phyloP scores from a whole-genome alignment of 2,888 invertebrate species.

The Heliconius charithonia region DNA sequence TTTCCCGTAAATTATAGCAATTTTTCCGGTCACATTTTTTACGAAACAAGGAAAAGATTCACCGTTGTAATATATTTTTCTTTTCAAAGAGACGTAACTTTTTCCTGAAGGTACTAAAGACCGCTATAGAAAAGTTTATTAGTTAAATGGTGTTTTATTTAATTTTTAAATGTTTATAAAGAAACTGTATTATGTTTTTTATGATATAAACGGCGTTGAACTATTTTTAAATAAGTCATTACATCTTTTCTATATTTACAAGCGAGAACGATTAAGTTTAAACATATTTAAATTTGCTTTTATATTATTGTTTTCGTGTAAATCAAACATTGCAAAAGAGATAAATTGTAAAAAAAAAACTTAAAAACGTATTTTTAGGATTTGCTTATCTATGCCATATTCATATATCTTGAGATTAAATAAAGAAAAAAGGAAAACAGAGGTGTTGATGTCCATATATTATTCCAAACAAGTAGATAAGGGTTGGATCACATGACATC shows the following conservation, averaged over 20 bases:
- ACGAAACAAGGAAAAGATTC: constrained; percentile 4
- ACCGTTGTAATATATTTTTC: constrained; percentile 4
- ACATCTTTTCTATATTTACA: neutral
- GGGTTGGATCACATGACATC: constrained; percentile 3
- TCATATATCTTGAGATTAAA: too few species aligned
- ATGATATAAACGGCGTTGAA: too few species aligned
- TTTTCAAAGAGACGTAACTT: neutral
- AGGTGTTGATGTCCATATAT: neutral
- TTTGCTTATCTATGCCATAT: too few species aligned
- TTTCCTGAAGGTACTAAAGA: neutral
- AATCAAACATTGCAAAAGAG: too few species aligned
- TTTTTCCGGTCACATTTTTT: constrained; percentile 16
- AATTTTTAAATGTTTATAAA: neutral
- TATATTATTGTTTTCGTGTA: too few species aligned
- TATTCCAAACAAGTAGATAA: neutral
- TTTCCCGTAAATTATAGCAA: constrained; percentile 20
- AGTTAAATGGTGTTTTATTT: neutral
- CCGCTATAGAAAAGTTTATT: neutral
- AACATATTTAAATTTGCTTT: too few species aligned
- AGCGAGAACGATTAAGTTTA: too few species aligned
- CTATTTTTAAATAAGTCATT: neutral
- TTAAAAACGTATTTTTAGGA: too few species aligned
- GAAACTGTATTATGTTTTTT: neutral
- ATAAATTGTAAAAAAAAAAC: too few species aligned
- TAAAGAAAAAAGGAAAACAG: too few species aligned